A percentile compares a stretch with the other conserved stretches of the same genome.
Conservation (phyloP, 2,113 vertebrate species). For the Hypanus sabinus region DNA sequence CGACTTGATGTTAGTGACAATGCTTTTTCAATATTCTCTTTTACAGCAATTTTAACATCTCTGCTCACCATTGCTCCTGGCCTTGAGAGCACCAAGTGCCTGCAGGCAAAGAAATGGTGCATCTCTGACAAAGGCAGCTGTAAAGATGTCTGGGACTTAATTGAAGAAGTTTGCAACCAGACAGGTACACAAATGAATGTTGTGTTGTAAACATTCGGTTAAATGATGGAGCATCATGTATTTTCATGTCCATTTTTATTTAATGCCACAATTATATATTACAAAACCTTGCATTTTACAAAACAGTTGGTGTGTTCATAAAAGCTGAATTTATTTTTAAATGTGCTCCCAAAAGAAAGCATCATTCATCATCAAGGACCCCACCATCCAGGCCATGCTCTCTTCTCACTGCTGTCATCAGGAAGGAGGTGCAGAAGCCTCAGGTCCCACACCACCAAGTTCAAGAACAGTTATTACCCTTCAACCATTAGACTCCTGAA, state of each 20-base stretch:
- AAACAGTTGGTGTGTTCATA: neutral
- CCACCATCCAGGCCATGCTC: no score
- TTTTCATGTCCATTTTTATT: neutral
- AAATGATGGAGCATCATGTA: neutral
- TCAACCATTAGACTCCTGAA: no score
- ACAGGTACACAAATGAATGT: conserved; percentile 51
- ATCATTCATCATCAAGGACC: no score
- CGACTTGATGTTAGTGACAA: conserved; percentile 11
- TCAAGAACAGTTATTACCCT: no score
- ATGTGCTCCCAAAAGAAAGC: no score
- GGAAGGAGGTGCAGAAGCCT: no score
- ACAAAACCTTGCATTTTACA: neutral
- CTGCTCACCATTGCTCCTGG: conserved; percentile 42
- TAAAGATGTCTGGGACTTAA: conserved; percentile 47
- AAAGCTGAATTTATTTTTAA: neutral
- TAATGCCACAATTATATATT: neutral
- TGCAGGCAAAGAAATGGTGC: conserved; percentile 50
- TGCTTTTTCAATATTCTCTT: conserved; percentile 31
- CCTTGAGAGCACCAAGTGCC: conserved; percentile 46
- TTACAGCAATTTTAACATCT: conserved; percentile 50
- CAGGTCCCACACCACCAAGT: no score
- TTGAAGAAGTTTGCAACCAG: conserved; percentile 52
- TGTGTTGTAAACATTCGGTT: neutral
- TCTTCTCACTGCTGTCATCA: no score
- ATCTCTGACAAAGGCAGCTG: conserved; percentile 46